phyloP scores from a whole-genome alignment of 30 jellyfish, hydroid and myxozoan species.

The Sanderia malayensis region DNA sequence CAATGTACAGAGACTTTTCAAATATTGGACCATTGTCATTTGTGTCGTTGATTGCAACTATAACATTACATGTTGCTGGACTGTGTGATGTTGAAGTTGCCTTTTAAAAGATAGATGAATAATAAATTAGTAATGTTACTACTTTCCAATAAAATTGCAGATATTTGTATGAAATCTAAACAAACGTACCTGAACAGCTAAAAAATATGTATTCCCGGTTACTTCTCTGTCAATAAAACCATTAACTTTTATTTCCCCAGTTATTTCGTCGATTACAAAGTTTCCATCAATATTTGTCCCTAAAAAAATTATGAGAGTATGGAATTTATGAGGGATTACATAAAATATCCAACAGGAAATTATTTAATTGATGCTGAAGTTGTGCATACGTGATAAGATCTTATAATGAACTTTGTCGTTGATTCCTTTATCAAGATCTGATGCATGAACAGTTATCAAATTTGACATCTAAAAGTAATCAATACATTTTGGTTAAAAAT shows the following conservation, averaged over 20 bases:
- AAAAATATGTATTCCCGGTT: conserved; percentile 36
- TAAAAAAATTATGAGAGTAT: not conserved
- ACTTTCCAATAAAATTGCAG: not conserved
- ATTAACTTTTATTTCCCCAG: conserved; percentile 33
- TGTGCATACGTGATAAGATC: conserved; percentile 48
- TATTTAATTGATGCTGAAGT: too few species aligned
- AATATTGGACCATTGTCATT: conserved; percentile 83
- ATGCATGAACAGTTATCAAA: conserved; percentile 62
- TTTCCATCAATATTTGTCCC: conserved; percentile 39
- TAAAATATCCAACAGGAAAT: too few species aligned
- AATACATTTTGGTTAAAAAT: too few species aligned
- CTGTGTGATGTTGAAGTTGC: conserved; percentile 52
- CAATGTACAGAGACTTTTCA: conserved; percentile 29
- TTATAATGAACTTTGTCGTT: conserved; percentile 64
- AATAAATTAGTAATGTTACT: not conserved
- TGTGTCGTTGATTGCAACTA: conserved; percentile 60
- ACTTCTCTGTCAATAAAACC: conserved; percentile 56
- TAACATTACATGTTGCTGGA: conserved; percentile 62
- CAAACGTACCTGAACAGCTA: conserved; percentile 38
- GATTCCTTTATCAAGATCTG: conserved; percentile 80
- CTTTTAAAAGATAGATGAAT: conserved; percentile 1
- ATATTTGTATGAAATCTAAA: not conserved
- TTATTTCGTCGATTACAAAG: conserved; percentile 26
- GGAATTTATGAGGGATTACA: not conserved
- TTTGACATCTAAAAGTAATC: conserved; percentile 46